Base-by-base conservation (phyloP, 2,797 vertebrate species). In the Acomys russatus region DNA sequence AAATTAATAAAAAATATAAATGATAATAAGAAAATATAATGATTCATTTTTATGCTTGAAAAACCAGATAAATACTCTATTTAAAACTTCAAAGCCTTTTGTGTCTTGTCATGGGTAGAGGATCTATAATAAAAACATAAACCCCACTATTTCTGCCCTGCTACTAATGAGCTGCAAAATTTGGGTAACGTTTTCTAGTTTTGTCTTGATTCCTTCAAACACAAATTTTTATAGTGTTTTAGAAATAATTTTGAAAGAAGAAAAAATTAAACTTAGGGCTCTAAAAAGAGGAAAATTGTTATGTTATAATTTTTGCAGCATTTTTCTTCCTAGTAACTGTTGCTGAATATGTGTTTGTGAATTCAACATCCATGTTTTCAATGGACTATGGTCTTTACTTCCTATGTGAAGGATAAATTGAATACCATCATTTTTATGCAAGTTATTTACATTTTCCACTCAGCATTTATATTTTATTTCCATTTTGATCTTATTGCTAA, bases 21-120 rank as follows among this genome's bases (percentile, higher is more conserved):
- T n/a, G n/a, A n/a, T n/a, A n/a, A n/a, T n/a, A n/a, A n/a, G n/a
- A n/a, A n/a, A n/a, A n/a, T n/a, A n/a, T n/a, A n/a, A n/a, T n/a
- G 44, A 44, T 44, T 44, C 44, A 44, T 44, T 54, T 88, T 92
- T 59, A 44, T 74, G 10, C 54, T 61, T 66, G 25, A 90, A 74
- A 14, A 12, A 77, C 35, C 59, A 22, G 51, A 54, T 9, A 88
- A 59, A 61, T 11, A 61, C 12, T 23, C 33, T 30, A 71, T 78
- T 4, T 63, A 88, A 76, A 96, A 38, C 44, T 90, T 77, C 12
- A 82, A 76, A 95, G 79, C 23, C 25, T 80, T 44, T 59, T 87
- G n/a, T 14, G n/a, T 63, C 10, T 88, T n/a, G 11, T 14, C 4
- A 1, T 7, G n/a, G 20, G 4, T 6, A 56, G 30, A 82, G 25